Base-by-base conservation (phyloP, 2,797 vertebrate genomes). In the Darevskia mixta region DNA sequence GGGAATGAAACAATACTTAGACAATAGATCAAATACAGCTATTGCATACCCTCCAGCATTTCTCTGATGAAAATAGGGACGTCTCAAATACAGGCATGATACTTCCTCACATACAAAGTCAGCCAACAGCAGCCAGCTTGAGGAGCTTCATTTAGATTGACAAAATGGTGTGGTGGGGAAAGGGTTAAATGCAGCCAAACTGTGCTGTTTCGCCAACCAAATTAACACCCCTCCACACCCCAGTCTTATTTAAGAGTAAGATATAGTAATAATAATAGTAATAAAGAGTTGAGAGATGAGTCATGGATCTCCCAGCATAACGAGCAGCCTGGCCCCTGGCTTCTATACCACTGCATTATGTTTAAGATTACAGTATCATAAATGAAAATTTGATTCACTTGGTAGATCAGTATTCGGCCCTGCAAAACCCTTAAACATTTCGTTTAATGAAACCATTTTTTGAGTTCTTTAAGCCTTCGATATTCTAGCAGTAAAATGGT, bases 401-500 rank as follows among this genome's bases (percentile, higher is more conserved):
- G 38, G 32, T 35, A 18, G 8, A 89, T 81, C 89, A 87, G 69
- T n/a, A 86, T 41, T 66, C n/a, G 2, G 81, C 72, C 49, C 84
- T 83, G 9, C 69, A 66, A 78, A 55, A 72, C 81, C 58, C 67
- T 83, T 66, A 85, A 83, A 83, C 38, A 82, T 87, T 83, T 72
- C 85, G 20, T 83, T 25, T 9, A 87, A 88, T 66, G 9, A 45
- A 73, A 58, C 0, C 23, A 86, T n/a, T 4, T 5, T 55, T 9
- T 49, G 27, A 66, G 79, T 67, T 17, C 83, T 86, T 88, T 87
- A 86, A 75, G 80, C 71, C 82, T 90, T 79, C 78, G 88, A 88
- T 38, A 77, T 75, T 85, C 88, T 80, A 91, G 90, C 92, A 93
- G 89, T 84, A 90, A 85, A 80, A 86, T 90, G 89, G 76, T 88